Evolutionary conservation across 2,797 vertebrate species (phyloP).

Genomic region (Sebastiscus albofasciatus): DNA sequence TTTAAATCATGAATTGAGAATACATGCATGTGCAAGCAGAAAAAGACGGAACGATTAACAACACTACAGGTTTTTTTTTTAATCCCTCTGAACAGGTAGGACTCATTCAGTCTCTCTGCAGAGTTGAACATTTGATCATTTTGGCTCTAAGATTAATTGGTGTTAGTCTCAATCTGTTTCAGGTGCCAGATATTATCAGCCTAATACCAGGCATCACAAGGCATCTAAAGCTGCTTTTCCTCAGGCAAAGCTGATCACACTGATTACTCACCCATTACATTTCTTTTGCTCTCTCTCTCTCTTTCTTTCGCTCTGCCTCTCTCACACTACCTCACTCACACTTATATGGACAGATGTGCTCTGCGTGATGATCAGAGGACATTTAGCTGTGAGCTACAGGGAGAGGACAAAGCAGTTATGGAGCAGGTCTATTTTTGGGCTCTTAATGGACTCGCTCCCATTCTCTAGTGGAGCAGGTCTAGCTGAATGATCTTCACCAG

Average conservation of each 20-base stretch:
- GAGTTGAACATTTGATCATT: slow-evolving; percentile 58
- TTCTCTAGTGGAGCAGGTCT: slow-evolving; percentile 61
- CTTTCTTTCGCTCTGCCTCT: background rate
- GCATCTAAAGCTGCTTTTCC: slow-evolving; percentile 69
- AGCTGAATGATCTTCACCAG: slow-evolving; percentile 55
- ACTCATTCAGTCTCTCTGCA: slow-evolving; percentile 21
- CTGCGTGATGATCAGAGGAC: slow-evolving; percentile 48
- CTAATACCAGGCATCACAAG: slow-evolving; percentile 66
- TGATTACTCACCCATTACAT: slow-evolving; percentile 49
- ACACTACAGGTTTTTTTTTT: slow-evolving; percentile 29
- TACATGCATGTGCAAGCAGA: background rate
- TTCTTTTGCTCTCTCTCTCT: background rate
- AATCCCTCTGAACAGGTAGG: slow-evolving; percentile 18
- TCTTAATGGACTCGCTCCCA: slow-evolving; percentile 69
- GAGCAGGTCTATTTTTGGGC: slow-evolving; percentile 68
- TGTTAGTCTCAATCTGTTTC: slow-evolving; percentile 61
- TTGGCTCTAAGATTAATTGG: slow-evolving; percentile 60
- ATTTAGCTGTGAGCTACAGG: slow-evolving; percentile 42
- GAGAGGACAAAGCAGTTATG: slow-evolving; percentile 60
- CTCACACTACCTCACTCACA: background rate
- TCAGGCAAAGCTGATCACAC: slow-evolving; percentile 49
- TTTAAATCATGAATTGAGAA: slow-evolving; percentile 35
- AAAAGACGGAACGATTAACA: background rate
- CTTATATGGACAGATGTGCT: slow-evolving; percentile 28
- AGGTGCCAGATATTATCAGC: slow-evolving; percentile 72